phyloP scores from a whole-genome alignment of 2,888 invertebrate species.

The Acanthosepion esculentum region DNA sequence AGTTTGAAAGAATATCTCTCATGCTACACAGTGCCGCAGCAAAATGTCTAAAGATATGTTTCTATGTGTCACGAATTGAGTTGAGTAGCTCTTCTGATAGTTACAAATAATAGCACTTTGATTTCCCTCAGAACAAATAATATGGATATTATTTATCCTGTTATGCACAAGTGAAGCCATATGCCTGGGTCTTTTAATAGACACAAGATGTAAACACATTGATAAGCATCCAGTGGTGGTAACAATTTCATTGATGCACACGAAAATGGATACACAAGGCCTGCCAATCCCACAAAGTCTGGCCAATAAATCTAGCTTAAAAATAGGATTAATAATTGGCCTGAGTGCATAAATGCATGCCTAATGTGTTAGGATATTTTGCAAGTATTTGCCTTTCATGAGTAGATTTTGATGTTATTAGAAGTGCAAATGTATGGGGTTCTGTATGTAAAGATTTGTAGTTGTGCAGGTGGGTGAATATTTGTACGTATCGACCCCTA shows the following conservation, averaged over 20 bases:
- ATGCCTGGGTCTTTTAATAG: not conserved
- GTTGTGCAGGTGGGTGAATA: too few species aligned
- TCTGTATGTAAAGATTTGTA: too few species aligned
- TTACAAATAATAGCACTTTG: not conserved
- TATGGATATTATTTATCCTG: not conserved
- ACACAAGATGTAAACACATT: not conserved
- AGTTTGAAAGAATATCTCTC: too few species aligned
- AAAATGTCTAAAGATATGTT: not conserved
- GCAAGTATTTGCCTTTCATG: not conserved
- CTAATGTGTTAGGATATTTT: not conserved
- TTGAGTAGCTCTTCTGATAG: not conserved
- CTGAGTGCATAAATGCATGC: not conserved
- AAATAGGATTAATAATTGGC: slow-evolving; percentile 20
- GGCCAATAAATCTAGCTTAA: not conserved
- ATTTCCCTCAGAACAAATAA: not conserved
- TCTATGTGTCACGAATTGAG: not conserved
- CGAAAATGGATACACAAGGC: not conserved
- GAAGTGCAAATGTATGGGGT: too few species aligned
- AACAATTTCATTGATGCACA: not conserved
- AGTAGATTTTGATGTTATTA: too few species aligned
- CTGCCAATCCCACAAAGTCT: not conserved
- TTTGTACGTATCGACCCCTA: too few species aligned
- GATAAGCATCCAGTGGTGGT: not conserved
- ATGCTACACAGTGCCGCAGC: too few species aligned
- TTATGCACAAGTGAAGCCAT: slow-evolving; percentile 4